phyloP scores from a whole-genome alignment of 2,888 invertebrate genomes.

The Apocheima hispidaria region DNA sequence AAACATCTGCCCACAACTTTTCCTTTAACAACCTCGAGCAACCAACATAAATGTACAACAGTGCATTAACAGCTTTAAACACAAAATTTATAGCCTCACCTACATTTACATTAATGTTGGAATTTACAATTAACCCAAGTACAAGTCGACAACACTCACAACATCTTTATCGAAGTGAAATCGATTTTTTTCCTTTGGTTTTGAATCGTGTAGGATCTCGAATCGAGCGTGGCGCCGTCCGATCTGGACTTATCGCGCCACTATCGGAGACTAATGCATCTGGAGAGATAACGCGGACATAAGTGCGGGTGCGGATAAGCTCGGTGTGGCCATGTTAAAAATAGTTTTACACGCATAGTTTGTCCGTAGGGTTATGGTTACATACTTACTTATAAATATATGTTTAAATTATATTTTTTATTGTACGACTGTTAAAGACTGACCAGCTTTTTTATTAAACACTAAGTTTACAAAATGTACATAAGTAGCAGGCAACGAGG shows the following conservation, averaged over 20 bases:
- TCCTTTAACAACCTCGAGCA: slow-evolving; percentile 16
- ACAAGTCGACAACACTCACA: slow-evolving; percentile 69
- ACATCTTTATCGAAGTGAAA: slow-evolving; percentile 79
- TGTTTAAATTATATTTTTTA: not conserved
- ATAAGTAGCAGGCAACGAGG: no score
- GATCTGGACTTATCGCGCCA: slow-evolving; percentile 82
- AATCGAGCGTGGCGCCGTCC: slow-evolving; percentile 81
- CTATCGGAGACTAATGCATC: slow-evolving; percentile 86
- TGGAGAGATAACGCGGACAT: slow-evolving; percentile 78
- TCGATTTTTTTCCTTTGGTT: slow-evolving; percentile 81
- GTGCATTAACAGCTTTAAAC: slow-evolving; percentile 53
- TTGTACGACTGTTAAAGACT: not conserved
- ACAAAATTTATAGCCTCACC: slow-evolving; percentile 60
- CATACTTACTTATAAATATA: slow-evolving; percentile 7
- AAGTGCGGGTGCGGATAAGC: slow-evolving; percentile 84
- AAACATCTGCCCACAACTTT: slow-evolving; percentile 7
- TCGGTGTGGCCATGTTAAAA: slow-evolving; percentile 85
- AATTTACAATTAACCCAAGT: slow-evolving; percentile 79
- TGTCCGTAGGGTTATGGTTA: slow-evolving; percentile 60
- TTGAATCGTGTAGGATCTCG: slow-evolving; percentile 80
- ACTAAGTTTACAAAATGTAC: no score
- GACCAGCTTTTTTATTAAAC: not conserved
- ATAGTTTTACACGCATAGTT: slow-evolving; percentile 84
- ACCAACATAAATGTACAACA: slow-evolving; percentile 52
- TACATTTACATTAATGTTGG: slow-evolving; percentile 67